Conservation (phyloP, 1,140 invertebrate species). For the Papilio helenus region DNA sequence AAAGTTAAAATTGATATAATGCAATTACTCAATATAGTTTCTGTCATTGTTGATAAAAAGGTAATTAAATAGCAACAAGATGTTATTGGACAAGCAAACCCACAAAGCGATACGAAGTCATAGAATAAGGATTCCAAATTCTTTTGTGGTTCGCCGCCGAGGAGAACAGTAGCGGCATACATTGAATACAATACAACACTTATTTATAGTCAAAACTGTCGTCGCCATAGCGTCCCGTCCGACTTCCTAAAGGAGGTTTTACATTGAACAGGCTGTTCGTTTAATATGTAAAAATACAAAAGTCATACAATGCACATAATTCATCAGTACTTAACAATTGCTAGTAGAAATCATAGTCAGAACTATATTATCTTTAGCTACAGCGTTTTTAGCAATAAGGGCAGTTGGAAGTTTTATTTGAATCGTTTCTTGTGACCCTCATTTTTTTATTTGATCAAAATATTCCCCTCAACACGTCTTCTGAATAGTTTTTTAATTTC, state of each 20-base stretch:
- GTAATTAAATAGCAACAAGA: slow-evolving; percentile 28
- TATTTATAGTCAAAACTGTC: slow-evolving; percentile 83
- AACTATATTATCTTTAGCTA: not conserved
- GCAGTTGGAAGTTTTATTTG: too few species aligned
- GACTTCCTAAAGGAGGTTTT: slow-evolving; percentile 49
- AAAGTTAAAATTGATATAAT: too few species aligned
- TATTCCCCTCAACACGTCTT: too few species aligned
- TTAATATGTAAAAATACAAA: not conserved
- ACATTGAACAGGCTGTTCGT: slow-evolving; percentile 42
- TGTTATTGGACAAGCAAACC: slow-evolving; percentile 44
- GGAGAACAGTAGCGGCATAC: slow-evolving; percentile 77
- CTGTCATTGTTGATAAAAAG: not conserved
- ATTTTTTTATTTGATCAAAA: too few species aligned
- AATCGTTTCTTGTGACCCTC: too few species aligned
- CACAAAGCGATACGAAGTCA: slow-evolving; percentile 50
- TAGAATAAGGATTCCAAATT: slow-evolving; percentile 77
- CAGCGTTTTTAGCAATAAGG: not conserved
- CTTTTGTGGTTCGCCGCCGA: slow-evolving; percentile 76
- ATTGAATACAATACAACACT: slow-evolving; percentile 83
- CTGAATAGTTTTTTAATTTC: too few species aligned
- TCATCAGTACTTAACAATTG: not conserved
- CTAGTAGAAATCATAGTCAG: not conserved
- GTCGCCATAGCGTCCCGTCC: slow-evolving; percentile 76
- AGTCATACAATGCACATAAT: not conserved
- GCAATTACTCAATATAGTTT: not conserved